Base-by-base conservation (phyloP, 2,888 invertebrate genomes). In the Drosophila yooni region DNA sequence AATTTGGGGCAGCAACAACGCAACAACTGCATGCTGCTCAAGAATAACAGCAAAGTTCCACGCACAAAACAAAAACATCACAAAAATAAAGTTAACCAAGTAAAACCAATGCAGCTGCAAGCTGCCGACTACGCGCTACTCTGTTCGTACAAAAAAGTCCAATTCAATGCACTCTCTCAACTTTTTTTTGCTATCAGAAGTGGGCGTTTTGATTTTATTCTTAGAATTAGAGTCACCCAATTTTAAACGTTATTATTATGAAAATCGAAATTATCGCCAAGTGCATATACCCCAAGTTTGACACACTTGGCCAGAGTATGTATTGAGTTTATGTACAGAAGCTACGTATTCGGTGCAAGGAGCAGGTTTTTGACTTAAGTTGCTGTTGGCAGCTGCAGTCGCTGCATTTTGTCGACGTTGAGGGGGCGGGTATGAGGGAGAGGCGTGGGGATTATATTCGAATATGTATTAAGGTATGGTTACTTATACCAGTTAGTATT, bases 361-460 rank as follows among this genome's bases (percentile, higher is more conserved):
- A 85, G 80, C 85, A 85, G 85, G 85, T 85, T 83, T 83, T 63
- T 59, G 66, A 74, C n/a, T 79, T 69, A 54, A 63, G 59, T 46
- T 57, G 74, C 58, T 38, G 51, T 56, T 56, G 56, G 40, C 46
- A 46, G 46, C 53, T 54, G 56, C 52, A 53, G 52, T 48, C n/a
- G 57, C 53, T 63, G 74, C 53, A 38, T 51, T 59, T 64, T 64
- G 77, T 57, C 74, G 81, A 72, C 70, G 82, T 66, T 69, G 74
- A 66, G 70, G 79, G n/a, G 13, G 33, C 8, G 21, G 8, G 21
- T 15, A 46, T 15, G 33, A 5, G 13, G 36, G 27, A 36, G 18
- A 15, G 15, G 54, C 18, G 5, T 54, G 79, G 74, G 70, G 74
- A 82, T 79, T 74, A 67, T 57, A 53, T 53, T 13, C 54, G 54